A percentile compares a stretch with the other conserved stretches of the same genome.
Conservation (phyloP, 2,113 vertebrate species). For the Oreochromis aureus region DNA sequence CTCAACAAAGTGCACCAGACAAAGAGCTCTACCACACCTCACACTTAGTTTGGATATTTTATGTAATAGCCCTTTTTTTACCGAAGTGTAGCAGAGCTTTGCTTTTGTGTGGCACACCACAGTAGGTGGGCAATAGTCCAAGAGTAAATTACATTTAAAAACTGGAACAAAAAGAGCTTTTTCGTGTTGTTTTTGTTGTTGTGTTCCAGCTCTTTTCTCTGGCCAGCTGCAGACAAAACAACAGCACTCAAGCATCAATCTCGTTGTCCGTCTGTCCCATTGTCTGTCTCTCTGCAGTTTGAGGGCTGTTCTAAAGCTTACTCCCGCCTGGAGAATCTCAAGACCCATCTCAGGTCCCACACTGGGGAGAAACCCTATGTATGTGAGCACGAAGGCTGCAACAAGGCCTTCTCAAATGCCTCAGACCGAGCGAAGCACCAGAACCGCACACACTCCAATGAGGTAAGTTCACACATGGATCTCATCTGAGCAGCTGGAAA, state of each 20-base stretch:
- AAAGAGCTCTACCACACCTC: constrained; percentile 35
- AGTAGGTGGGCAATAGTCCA: constrained; percentile 36
- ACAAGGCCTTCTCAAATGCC: constrained; percentile 98
- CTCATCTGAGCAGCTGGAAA: not conserved
- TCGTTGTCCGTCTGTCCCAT: not conserved
- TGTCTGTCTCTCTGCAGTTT: constrained; percentile 77
- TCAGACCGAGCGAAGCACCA: constrained; percentile 98
- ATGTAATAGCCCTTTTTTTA: constrained; percentile 19
- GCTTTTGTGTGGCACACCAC: constrained; percentile 40
- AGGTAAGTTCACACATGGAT: constrained; percentile 70
- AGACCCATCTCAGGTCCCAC: constrained; percentile 97
- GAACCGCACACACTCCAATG: constrained; percentile 98
- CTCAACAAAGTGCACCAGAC: constrained; percentile 34
- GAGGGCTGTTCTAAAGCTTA: constrained; percentile 96
- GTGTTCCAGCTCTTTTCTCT: not conserved
- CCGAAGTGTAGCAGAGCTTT: constrained; percentile 7
- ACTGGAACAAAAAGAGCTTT: not conserved
- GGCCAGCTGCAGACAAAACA: not conserved
- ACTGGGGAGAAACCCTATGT: constrained; percentile 98
- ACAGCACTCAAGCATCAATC: not conserved
- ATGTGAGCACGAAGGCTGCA: constrained; percentile 96
- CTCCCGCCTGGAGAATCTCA: constrained; percentile 97
- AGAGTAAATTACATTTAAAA: constrained; percentile 28
- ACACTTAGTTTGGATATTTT: constrained; percentile 41
- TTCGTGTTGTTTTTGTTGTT: not conserved